These are phyloP conservation scores for Bicyclus anynana DNA, from an alignment of 1,140 invertebrate genomes.

Conservation along the genomic window DNA sequence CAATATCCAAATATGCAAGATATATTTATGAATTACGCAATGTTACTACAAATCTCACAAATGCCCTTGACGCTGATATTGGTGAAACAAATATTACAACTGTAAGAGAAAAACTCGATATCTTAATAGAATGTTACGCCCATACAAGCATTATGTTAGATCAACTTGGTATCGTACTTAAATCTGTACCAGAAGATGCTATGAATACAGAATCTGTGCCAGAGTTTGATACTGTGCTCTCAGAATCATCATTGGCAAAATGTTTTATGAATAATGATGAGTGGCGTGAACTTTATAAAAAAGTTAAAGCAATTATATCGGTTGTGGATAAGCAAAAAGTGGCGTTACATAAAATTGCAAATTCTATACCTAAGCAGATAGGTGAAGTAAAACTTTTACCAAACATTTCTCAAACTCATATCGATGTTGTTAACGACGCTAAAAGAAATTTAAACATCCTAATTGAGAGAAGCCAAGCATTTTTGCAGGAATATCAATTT, in stretches of 20 bases:
- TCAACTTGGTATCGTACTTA: constrained; percentile 79
- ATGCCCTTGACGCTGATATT: constrained; percentile 58
- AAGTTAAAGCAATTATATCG: constrained; percentile 63
- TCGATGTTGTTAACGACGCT: constrained; percentile 52
- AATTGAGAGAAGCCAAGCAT: constrained; percentile 35
- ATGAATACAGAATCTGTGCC: constrained; percentile 40
- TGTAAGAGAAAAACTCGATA: constrained; percentile 38
- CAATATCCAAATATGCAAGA: constrained; percentile 71
- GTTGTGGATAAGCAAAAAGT: constrained; percentile 65
- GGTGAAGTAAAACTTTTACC: constrained; percentile 33
- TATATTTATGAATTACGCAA: constrained; percentile 69
- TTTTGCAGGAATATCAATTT: constrained; percentile 60
- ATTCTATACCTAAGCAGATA: constrained; percentile 43
- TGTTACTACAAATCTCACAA: constrained; percentile 59
- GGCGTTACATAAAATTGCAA: constrained; percentile 54
- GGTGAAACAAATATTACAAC: constrained; percentile 42
- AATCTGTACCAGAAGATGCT: constrained; percentile 78
- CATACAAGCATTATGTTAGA: constrained; percentile 75
- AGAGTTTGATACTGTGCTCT: constrained; percentile 54
- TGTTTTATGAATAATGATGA: constrained; percentile 73
- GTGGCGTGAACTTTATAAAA: constrained; percentile 69
- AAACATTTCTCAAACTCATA: constrained; percentile 54
- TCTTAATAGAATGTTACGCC: constrained; percentile 73
- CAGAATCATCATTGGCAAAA: constrained; percentile 69
- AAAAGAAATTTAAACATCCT: constrained; percentile 52